Base-by-base conservation (phyloP, 2,113 vertebrate species). In the Dipodomys spectabilis region DNA sequence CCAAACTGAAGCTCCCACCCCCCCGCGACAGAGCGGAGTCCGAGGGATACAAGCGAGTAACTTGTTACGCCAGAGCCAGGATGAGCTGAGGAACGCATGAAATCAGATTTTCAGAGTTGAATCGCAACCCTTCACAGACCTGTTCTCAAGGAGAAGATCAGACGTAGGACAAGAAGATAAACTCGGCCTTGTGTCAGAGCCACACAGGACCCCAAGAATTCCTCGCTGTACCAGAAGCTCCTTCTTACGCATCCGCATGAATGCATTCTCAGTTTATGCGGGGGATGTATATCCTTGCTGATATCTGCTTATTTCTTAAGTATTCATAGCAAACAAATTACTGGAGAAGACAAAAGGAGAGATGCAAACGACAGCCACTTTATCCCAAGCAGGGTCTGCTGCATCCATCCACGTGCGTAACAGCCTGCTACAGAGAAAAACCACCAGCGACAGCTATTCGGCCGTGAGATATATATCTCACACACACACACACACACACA, bases 351-450 rank as follows among this genome's bases (percentile, higher is more conserved):
- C 72, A 4, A 28, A n/a, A 12, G 44, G 30, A 92, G 19, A 80
- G 20, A 68, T 15, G 5, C 15, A 92, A 81, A 77, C 7, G 44
- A 77, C 20, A 30, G 79, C 49, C 32, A 72, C 62, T 62, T 69
- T n/a, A n/a, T 32, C 44, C 78, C 81, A 72, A 77, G 35, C 27
- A 86, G n/a, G 2, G 73, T 28, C 7, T 20, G 27, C 12, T 65
- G 81, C 6, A 25, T 69, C 22, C 23, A 20, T 1, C 0, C 5
- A 6, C 15, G 4, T n/a, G n/a, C 13, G 22, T 5, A n/a, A 12
- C 20, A 4, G 13, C 28, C 49, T 86, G 35, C 13, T 23, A 32
- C 74, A 23, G 32, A 22, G 23, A 45, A 57, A n/a, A 32, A 74
- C 68, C 81, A 39, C 69, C 62, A 39, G 6, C 25, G 30, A 20